Conservation (phyloP, 1,140 invertebrate genomes). For the Neotoxoptera formosana region DNA sequence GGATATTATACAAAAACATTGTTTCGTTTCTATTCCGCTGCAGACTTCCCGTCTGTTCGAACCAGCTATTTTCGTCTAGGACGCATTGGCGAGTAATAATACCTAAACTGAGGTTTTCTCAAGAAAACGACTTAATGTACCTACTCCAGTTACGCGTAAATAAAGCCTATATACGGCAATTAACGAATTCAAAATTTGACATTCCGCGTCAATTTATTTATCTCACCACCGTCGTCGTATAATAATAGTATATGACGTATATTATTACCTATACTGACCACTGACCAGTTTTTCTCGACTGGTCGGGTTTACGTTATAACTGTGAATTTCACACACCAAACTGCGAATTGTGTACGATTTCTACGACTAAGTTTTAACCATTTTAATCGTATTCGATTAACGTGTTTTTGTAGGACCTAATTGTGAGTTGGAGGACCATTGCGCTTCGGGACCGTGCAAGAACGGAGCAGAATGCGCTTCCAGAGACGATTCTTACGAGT, state of each 20-base stretch:
- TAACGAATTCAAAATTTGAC: background rate
- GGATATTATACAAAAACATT: background rate
- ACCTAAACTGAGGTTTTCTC: background rate
- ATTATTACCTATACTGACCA: background rate
- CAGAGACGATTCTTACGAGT: conserved; percentile 77
- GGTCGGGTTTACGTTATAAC: background rate
- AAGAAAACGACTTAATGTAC: background rate
- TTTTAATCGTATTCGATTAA: background rate
- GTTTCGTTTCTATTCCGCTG: background rate
- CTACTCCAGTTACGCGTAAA: background rate
- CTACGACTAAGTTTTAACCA: background rate
- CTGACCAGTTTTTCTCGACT: background rate
- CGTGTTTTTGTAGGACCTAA: conserved; percentile 73
- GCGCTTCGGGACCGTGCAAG: conserved; percentile 84
- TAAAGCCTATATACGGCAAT: background rate
- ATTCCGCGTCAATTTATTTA: background rate
- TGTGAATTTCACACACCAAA: background rate
- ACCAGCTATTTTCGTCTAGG: background rate
- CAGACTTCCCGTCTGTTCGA: background rate
- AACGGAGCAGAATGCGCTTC: conserved; percentile 86
- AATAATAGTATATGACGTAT: background rate
- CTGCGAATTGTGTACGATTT: background rate
- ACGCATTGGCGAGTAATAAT: background rate
- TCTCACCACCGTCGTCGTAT: background rate
- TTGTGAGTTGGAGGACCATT: conserved; percentile 88